Evolutionary conservation across 1,140 invertebrate species (phyloP).

Genomic region (Copidosoma floridanum): DNA sequence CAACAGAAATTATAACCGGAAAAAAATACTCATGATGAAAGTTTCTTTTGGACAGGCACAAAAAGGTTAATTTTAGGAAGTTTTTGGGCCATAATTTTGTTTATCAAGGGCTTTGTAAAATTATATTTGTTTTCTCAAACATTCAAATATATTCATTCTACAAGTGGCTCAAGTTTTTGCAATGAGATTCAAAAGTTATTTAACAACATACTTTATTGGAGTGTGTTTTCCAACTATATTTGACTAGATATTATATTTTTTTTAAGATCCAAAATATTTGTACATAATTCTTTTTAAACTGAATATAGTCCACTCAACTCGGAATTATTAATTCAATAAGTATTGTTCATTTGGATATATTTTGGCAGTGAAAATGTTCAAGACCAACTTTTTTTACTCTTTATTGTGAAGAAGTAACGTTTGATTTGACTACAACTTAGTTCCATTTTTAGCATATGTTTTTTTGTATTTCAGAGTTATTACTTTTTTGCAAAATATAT

Average conservation of each 20-base stretch:
- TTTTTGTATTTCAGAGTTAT: constrained; percentile 8
- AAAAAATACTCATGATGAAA: neutral
- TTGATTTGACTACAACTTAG: constrained; percentile 14
- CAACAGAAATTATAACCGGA: too few relatives aligned
- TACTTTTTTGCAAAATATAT: too few relatives aligned
- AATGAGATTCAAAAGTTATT: constrained; percentile 5
- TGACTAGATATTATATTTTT: neutral
- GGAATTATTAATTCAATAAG: constrained; percentile 3
- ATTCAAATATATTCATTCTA: constrained; percentile 16
- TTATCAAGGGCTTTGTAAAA: constrained; percentile 4
- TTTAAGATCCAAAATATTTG: constrained; percentile 6
- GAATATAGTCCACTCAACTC: neutral
- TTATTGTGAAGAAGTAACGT: constrained; percentile 4
- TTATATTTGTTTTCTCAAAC: constrained; percentile 1
- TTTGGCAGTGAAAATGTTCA: constrained; percentile 20
- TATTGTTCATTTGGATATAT: constrained; percentile 10
- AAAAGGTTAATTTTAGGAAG: constrained; percentile 26
- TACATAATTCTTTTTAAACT: neutral
- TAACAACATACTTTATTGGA: neutral
- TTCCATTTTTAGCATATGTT: constrained; percentile 32
- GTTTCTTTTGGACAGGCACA: constrained; percentile 19
- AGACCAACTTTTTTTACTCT: constrained; percentile 16
- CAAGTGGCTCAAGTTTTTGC: constrained; percentile 20
- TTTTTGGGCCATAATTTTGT: constrained; percentile 1
- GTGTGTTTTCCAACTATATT: neutral